Conservation (phyloP, 2,797 vertebrate genomes). For the Furcifer pardalis region DNA sequence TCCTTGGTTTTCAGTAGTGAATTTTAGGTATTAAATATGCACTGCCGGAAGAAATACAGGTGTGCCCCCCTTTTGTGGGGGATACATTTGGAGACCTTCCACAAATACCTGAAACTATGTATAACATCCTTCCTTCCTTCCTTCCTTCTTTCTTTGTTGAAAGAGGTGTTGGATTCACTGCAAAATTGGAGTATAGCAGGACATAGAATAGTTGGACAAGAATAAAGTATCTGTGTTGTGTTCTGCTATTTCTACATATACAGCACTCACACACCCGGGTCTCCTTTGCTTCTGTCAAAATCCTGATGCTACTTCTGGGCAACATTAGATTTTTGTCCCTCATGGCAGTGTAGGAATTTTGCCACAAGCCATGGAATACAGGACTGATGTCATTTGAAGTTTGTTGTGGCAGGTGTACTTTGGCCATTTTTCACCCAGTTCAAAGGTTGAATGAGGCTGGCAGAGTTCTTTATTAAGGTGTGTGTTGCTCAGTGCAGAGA, state of each 20-base stretch:
- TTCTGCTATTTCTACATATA: not conserved
- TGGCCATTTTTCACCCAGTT: slow-evolving; percentile 57
- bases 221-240: not conserved
- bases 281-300: too few relatives aligned
- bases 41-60: not conserved
- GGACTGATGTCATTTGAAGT: not conserved
- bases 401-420: slow-evolving; percentile 37
- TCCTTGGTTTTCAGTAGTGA: too few relatives aligned
- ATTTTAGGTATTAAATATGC: not conserved
- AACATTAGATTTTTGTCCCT: not conserved
- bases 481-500: not conserved
- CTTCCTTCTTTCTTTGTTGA: not conserved
- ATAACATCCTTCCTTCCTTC: too few relatives aligned
- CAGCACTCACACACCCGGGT: not conserved
- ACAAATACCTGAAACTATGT: too few relatives aligned
- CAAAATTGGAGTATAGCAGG: not conserved
- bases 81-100: too few relatives aligned
- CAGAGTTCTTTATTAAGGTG: not conserved
- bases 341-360: not conserved
- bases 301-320: too few relatives aligned
- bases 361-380: accelerated
- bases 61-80: too few relatives aligned
- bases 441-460: slow-evolving; percentile 62
- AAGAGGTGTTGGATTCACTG: not conserved
- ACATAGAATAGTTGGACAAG: not conserved